Percentiles rank a stretch among this genome's conserved stretches.
Evolutionary conservation across 2,888 invertebrate genomes (phyloP).

Genomic region (Tipula confusa): DNA sequence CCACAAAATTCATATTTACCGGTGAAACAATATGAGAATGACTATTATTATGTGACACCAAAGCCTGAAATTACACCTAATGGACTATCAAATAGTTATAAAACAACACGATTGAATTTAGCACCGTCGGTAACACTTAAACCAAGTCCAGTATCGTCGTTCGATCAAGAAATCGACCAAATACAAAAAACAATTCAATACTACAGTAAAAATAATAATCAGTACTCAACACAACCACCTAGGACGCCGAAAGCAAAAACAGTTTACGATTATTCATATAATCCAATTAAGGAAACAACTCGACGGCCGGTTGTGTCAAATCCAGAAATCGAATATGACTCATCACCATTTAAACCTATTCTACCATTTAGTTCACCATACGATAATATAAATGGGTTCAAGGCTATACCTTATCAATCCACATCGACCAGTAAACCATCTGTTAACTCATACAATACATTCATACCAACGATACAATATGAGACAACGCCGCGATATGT

Average conservation of each 20-base stretch:
- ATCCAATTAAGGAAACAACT: constrained; percentile 54
- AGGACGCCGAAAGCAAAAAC: constrained; percentile 51
- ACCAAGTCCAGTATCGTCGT: constrained; percentile 44
- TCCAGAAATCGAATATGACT: constrained; percentile 51
- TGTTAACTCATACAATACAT: constrained; percentile 53
- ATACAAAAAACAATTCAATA: constrained; percentile 63
- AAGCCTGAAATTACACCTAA: constrained; percentile 52
- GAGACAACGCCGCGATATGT: constrained; percentile 45
- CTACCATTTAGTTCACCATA: constrained; percentile 52
- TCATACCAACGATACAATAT: constrained; percentile 37
- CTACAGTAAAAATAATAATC: constrained; percentile 43
- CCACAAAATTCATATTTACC: constrained; percentile 34
- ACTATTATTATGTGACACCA: constrained; percentile 52
- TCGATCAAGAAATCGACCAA: constrained; percentile 62
- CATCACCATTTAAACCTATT: constrained; percentile 62
- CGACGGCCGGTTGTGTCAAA: neutral
- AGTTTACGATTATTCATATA: constrained; percentile 70
- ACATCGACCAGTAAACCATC: constrained; percentile 53
- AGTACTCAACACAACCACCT: constrained; percentile 39
- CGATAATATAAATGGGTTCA: constrained; percentile 46
- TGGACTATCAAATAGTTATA: constrained; percentile 35
- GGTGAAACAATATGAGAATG: constrained; percentile 36
- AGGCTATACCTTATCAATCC: constrained; percentile 42
- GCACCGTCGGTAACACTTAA: constrained; percentile 33
- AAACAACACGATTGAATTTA: constrained; percentile 4